A percentile compares a stretch with the other conserved stretches of the same genome.
Evolutionary conservation across 2,113 vertebrate genomes (phyloP).

Genomic region (Plecotus auritus): DNA sequence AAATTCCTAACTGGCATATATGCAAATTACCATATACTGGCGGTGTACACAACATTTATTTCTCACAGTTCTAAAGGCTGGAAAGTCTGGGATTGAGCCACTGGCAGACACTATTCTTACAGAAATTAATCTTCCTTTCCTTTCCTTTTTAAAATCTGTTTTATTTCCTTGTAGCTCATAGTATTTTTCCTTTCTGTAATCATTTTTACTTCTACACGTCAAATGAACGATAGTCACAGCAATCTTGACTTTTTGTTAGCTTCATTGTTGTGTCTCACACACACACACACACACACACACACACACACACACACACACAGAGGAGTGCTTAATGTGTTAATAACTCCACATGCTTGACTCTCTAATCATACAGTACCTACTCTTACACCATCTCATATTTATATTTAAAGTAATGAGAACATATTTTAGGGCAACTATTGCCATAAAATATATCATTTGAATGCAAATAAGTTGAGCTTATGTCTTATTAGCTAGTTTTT

Average conservation of each 20-base stretch:
- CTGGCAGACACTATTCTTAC: neutral
- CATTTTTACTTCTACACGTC: neutral
- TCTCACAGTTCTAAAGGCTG: no score
- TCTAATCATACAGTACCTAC: neutral
- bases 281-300: neutral
- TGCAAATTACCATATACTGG: no score
- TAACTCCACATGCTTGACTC: neutral
- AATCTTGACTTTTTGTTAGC: neutral
- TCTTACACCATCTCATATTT: neutral
- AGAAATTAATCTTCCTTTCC: neutral
- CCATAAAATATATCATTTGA: neutral
- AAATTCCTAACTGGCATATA: neutral
- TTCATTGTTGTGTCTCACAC: neutral
- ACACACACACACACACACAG: neutral
- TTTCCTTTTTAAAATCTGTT: neutral
- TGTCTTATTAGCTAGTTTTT: neutral
- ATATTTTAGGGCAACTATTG: neutral
- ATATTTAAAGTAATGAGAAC: neutral
- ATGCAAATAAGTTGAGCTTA: neutral
- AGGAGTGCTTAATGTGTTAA: neutral
- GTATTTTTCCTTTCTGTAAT: conserved; percentile 8
- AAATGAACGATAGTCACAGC: neutral
- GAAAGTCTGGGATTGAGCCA: no score
- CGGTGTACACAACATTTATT: no score
- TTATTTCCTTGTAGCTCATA: neutral